Evolutionary conservation across 92 coral and sea anemone genomes (phyloP).

Genomic region (Virgularia gustaviana): DNA sequence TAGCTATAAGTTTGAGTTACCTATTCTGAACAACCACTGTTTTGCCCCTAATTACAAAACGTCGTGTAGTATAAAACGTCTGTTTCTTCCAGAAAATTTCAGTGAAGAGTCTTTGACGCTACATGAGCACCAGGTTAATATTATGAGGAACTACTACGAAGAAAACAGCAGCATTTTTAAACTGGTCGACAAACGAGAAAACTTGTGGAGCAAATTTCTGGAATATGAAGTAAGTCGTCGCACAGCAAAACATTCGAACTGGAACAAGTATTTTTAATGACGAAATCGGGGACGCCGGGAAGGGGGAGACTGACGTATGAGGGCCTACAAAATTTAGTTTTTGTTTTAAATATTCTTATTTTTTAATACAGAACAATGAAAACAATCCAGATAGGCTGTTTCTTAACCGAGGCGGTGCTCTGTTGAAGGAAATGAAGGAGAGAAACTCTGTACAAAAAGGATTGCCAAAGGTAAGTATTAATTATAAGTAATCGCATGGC

Average conservation of each 20-base stretch:
- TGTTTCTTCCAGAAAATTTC: slow-evolving; percentile 60
- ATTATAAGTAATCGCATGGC: no score
- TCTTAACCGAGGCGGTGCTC: slow-evolving; percentile 92
- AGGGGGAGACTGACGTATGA: no score
- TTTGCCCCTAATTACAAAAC: no score
- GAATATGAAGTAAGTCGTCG: slow-evolving; percentile 73
- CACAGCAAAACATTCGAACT: not conserved
- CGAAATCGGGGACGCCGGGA: no score
- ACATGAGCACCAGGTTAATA: slow-evolving; percentile 91
- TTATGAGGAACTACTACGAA: slow-evolving; percentile 75
- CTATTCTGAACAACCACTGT: no score
- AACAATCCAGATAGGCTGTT: slow-evolving; percentile 75
- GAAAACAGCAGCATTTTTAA: slow-evolving; percentile 82
- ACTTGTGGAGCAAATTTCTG: slow-evolving; percentile 81
- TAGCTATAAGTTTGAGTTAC: no score
- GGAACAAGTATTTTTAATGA: no score
- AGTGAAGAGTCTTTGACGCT: slow-evolving; percentile 73
- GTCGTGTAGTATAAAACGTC: not conserved
- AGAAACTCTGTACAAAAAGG: slow-evolving; percentile 74
- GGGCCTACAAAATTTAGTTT: no score
- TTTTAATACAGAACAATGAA: slow-evolving; percentile 59
- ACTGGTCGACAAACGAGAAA: slow-evolving; percentile 88
- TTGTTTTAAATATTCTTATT: not conserved
- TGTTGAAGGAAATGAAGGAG: slow-evolving; percentile 79
- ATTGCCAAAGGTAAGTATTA: slow-evolving; percentile 74